These are phyloP conservation scores for Fundulus diaphanus DNA, from an alignment of 2,797 vertebrate genomes.

Conservation along the genomic window DNA sequence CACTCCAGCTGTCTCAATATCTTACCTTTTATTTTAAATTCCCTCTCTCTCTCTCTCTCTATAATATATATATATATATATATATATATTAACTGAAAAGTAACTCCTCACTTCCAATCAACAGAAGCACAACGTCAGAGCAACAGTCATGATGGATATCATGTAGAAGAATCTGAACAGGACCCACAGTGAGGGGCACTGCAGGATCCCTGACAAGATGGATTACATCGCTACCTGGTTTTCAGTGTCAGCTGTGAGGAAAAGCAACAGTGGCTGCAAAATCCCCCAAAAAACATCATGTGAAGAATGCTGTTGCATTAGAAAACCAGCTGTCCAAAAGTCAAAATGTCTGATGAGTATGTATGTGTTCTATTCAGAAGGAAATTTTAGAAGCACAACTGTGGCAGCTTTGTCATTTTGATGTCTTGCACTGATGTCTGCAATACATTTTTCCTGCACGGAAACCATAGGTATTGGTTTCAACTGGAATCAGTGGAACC, in stretches of 20 bases:
- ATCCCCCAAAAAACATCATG: slow-evolving; percentile 73
- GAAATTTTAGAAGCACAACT: slow-evolving; percentile 81
- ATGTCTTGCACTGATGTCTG: slow-evolving; percentile 73
- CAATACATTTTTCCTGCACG: slow-evolving; percentile 55
- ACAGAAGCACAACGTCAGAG: slow-evolving; percentile 17
- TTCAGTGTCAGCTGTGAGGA: slow-evolving; percentile 54
- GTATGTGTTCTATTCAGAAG: slow-evolving; percentile 75
- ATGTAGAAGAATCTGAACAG: slow-evolving; percentile 15
- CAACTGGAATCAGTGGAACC: slow-evolving; percentile 63
- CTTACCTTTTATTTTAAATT: too few relatives aligned
- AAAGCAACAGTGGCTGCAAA: slow-evolving; percentile 44
- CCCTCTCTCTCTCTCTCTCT: too few relatives aligned
- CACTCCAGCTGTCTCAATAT: too few relatives aligned
- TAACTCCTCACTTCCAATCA: slow-evolving; percentile 13
- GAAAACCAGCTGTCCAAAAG: slow-evolving; percentile 83
- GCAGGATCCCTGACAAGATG: slow-evolving; percentile 65
- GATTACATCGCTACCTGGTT: slow-evolving; percentile 63
- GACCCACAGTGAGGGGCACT: slow-evolving; percentile 27
- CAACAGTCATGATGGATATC: slow-evolving; percentile 46
- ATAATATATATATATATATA: too few relatives aligned
- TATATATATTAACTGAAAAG: neutral
- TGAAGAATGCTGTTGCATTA: slow-evolving; percentile 71
- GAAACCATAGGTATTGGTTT: slow-evolving; percentile 80
- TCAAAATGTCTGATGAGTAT: slow-evolving; percentile 78
- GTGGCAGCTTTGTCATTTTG: slow-evolving; percentile 83